Evolutionary conservation across 2,888 invertebrate genomes (phyloP).

Genomic region (Ormia ochracea): DNA sequence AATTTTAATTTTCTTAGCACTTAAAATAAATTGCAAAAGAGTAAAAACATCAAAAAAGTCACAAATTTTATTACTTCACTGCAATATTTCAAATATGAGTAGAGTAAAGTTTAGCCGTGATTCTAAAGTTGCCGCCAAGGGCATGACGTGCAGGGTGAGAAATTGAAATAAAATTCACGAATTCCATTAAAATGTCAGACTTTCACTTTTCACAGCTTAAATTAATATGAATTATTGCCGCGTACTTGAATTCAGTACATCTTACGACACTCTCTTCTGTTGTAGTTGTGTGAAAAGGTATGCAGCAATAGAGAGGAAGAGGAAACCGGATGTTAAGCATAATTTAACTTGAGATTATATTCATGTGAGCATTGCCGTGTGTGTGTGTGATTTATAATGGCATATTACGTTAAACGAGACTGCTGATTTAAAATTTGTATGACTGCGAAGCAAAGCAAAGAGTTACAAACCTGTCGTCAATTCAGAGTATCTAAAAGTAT

Average conservation of each 20-base stretch:
- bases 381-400: not conserved
- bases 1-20: not conserved
- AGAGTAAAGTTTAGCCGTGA: too few relatives aligned
- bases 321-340: conserved; percentile 60
- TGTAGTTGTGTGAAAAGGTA: not conserved
- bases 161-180: conserved; percentile 62
- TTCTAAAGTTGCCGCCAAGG: not conserved
- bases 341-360: conserved; percentile 48
- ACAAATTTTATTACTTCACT: not conserved
- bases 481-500: too few relatives aligned
- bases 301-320: not conserved
- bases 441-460: too few relatives aligned
- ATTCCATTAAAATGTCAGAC: conserved; percentile 68
- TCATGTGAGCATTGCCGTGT: not conserved
- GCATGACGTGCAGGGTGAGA: conserved; percentile 18
- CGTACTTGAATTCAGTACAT: not conserved
- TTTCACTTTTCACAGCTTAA: conserved; percentile 68
- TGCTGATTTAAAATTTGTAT: too few relatives aligned
- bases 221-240: conserved; percentile 66
- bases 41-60: conserved; percentile 8
- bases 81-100: not conserved
- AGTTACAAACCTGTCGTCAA: too few relatives aligned
- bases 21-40: not conserved
- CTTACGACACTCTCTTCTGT: not conserved
- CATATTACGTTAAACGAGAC: too few relatives aligned